Conservation (phyloP, 1,140 invertebrate genomes). For the Heterodera carotae region DNA sequence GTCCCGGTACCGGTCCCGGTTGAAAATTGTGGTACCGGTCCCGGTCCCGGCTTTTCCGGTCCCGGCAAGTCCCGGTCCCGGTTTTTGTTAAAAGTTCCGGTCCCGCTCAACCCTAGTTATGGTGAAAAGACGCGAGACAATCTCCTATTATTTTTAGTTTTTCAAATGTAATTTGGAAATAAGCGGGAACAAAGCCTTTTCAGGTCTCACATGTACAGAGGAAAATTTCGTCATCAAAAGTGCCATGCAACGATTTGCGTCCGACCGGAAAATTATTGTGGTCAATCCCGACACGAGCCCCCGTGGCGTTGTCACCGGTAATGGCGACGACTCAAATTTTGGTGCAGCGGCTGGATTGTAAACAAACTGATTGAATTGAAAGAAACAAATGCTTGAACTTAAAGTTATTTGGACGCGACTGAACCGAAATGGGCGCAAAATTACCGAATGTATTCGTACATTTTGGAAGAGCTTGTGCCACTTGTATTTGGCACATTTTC, state of each 20-base stretch:
- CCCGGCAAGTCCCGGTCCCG: too few species aligned
- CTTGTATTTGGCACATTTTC: slow-evolving; percentile 79
- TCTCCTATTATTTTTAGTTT: too few species aligned
- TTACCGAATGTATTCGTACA: slow-evolving; percentile 93
- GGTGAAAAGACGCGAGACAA: too few species aligned
- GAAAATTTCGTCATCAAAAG: slow-evolving; percentile 94
- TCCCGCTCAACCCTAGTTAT: too few species aligned
- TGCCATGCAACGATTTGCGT: slow-evolving; percentile 83
- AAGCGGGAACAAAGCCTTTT: too few species aligned
- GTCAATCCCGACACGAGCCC: slow-evolving; percentile 95
- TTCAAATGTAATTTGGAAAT: too few species aligned
- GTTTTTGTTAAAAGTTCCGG: too few species aligned
- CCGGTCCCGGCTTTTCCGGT: too few species aligned
- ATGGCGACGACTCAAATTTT: slow-evolving; percentile 19
- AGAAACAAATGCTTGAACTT: slow-evolving; percentile 66
- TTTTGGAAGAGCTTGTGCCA: slow-evolving; percentile 83
- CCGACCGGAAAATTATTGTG: slow-evolving; percentile 79
- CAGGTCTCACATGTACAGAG: slow-evolving; percentile 86
- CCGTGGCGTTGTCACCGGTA: slow-evolving; percentile 66
- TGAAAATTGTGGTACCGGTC: too few species aligned
- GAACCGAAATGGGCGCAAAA: slow-evolving; percentile 87
- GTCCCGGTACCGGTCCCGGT: too few species aligned
- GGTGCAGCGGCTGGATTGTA: slow-evolving; percentile 31
- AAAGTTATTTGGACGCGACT: slow-evolving; percentile 91
- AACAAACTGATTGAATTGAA: too few species aligned